Conservation (phyloP, 2,888 invertebrate species). For the Tenthredo distinguenda region DNA sequence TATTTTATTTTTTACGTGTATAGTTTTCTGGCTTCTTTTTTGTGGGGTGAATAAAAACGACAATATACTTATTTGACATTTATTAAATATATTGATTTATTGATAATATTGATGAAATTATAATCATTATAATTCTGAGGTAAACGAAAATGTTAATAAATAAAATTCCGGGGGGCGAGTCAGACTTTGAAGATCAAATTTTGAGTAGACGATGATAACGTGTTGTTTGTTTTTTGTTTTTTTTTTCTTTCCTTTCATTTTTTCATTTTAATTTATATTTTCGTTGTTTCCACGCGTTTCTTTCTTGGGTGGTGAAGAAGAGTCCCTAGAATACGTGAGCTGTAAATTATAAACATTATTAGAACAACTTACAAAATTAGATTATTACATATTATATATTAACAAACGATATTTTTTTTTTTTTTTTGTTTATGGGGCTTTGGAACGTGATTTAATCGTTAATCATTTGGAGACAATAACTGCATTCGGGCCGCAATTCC, state of each 20-base stretch:
- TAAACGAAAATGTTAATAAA: conserved; percentile 67
- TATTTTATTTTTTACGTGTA: conserved; percentile 1
- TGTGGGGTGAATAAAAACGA: not conserved
- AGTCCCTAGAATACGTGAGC: conserved; percentile 75
- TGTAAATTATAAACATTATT: conserved; percentile 67
- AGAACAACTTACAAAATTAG: conserved; percentile 55
- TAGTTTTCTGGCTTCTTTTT: not conserved
- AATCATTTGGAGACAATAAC: not conserved
- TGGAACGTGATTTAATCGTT: conserved; percentile 14
- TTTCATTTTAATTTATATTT: conserved; percentile 63
- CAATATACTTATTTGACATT: conserved; percentile 54
- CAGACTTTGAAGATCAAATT: conserved; percentile 31
- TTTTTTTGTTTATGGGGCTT: not conserved
- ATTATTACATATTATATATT: conserved; percentile 54
- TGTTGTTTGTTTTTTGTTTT: conserved; percentile 51
- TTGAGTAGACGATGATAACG: conserved; percentile 49
- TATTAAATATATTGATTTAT: conserved; percentile 61
- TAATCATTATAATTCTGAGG: conserved; percentile 60
- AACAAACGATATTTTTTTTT: not conserved
- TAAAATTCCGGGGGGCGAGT: conserved; percentile 64
- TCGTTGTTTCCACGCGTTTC: conserved; percentile 60
- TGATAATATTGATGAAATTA: conserved; percentile 47
- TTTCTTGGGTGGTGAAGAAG: conserved; percentile 64
- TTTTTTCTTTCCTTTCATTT: conserved; percentile 60
- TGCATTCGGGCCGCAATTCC: not conserved